A percentile compares a stretch with the other conserved stretches of the same genome.
These are phyloP conservation scores for Procambarus clarkii DNA, from an alignment of 1,140 invertebrate species.

Conservation along the genomic window DNA sequence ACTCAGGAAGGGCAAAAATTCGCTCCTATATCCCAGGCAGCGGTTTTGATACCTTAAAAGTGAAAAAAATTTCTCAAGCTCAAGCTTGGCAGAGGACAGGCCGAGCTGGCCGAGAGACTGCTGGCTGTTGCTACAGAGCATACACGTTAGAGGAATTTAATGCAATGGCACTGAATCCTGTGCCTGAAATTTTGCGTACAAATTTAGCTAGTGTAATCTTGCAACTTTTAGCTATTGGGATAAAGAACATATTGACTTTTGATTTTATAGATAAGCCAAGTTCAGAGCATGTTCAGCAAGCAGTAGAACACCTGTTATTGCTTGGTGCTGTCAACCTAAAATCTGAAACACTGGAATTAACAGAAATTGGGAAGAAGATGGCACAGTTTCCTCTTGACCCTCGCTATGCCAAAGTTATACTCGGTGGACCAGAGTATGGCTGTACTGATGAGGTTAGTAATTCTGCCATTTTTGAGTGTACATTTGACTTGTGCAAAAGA, in stretches of 20 bases:
- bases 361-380: slow-evolving; percentile 89
- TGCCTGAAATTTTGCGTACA: slow-evolving; percentile 92
- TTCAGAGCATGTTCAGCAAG: slow-evolving; percentile 75
- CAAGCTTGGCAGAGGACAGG: slow-evolving; percentile 95
- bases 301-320: slow-evolving; percentile 83
- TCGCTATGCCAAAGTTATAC: slow-evolving; percentile 88
- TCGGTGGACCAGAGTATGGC: slow-evolving; percentile 85
- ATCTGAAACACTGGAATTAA: slow-evolving; percentile 82
- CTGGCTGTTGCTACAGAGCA: slow-evolving; percentile 89
- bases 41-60: slow-evolving; percentile 89
- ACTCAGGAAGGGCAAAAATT: slow-evolving; percentile 95
- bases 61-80: slow-evolving; percentile 90
- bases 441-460: slow-evolving; percentile 79
- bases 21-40: slow-evolving; percentile 88
- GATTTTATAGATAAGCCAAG: slow-evolving; percentile 93
- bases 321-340: slow-evolving; percentile 83
- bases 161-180: slow-evolving; percentile 82
- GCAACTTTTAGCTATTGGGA: slow-evolving; percentile 89
- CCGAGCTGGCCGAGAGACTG: slow-evolving; percentile 89
- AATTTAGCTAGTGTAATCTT: slow-evolving; percentile 86
- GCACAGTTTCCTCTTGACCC: slow-evolving; percentile 94
- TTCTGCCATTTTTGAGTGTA: not conserved
- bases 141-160: slow-evolving; percentile 81
- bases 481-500: no score
- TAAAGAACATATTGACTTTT: slow-evolving; percentile 87